Evolutionary conservation across 2,113 vertebrate genomes (phyloP).

Genomic region (Ciconia maguari): DNA sequence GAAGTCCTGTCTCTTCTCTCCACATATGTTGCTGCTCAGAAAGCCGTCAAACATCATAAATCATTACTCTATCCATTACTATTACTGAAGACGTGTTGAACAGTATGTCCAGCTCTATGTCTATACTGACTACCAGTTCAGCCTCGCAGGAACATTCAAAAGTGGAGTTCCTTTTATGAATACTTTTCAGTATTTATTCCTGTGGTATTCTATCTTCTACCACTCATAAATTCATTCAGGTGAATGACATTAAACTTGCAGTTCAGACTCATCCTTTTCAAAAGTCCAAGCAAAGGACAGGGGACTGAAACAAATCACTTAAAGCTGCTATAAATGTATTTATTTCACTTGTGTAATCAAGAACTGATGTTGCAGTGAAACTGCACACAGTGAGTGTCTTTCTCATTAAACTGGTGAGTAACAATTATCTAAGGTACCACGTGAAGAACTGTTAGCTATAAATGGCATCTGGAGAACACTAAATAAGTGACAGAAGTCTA

Average conservation of each 20-base stretch:
- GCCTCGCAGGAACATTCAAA: not conserved
- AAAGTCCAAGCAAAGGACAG: not conserved
- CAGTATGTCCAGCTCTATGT: not conserved
- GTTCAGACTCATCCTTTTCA: not conserved
- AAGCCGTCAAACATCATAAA: not conserved
- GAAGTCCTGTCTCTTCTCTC: not conserved
- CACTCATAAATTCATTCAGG: not conserved
- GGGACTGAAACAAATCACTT: not conserved
- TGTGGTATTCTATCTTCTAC: not conserved
- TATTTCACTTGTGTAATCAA: not conserved
- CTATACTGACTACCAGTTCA: not conserved
- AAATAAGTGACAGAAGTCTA: slow-evolving; percentile 20
- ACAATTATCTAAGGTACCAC: not conserved
- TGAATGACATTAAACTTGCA: not conserved
- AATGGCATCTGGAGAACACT: not conserved
- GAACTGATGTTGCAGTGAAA: not conserved
- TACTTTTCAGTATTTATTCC: not conserved
- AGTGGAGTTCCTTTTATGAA: not conserved
- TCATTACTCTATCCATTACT: not conserved
- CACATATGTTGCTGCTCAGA: not conserved
- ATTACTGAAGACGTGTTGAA: not conserved
- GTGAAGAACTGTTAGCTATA: not conserved
- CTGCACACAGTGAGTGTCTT: not conserved
- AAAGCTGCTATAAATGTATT: not conserved
- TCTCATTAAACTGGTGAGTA: not conserved